These are phyloP conservation scores for Phasia obesa DNA, from an alignment of 2,888 invertebrate genomes.

Conservation along the genomic window DNA sequence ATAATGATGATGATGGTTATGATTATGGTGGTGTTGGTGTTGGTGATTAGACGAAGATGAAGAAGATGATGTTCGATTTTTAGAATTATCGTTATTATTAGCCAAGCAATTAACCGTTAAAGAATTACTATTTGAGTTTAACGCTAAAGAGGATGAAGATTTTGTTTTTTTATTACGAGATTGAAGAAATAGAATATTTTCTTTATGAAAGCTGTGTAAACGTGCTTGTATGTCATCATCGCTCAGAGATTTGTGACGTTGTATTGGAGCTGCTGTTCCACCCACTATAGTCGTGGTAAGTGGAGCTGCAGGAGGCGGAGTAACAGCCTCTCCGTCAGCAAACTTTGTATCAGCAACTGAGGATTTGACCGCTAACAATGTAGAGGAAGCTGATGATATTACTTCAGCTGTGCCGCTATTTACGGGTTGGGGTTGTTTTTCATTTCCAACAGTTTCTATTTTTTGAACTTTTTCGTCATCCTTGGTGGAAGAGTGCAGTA, in stretches of 20 bases:
- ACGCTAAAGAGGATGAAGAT: conserved; percentile 51
- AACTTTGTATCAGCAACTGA: conserved; percentile 50
- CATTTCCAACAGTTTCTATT: background rate
- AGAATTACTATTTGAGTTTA: conserved; percentile 30
- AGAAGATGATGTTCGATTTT: conserved; percentile 33
- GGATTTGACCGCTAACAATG: conserved; percentile 24
- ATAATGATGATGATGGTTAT: conserved; percentile 42
- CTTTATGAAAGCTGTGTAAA: conserved; percentile 86
- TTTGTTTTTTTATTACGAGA: conserved; percentile 84
- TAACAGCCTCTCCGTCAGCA: conserved; percentile 16
- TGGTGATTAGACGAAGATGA: conserved; percentile 55
- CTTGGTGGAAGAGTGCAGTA: conserved; percentile 21
- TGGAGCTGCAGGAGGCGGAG: conserved; percentile 46
- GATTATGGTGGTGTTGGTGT: conserved; percentile 58
- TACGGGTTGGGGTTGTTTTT: background rate
- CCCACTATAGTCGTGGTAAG: background rate
- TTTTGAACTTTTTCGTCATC: conserved; percentile 8
- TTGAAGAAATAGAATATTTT: conserved; percentile 85
- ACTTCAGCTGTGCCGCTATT: conserved; percentile 14
- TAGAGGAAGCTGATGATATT: conserved; percentile 24
- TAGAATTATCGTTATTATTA: conserved; percentile 32
- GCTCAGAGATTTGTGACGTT: conserved; percentile 76
- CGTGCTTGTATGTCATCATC: conserved; percentile 86
- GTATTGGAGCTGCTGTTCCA: conserved; percentile 29
- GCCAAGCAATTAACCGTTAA: conserved; percentile 14